Evolutionary conservation across 2,888 invertebrate species (phyloP), one percentile per base, ranked within the genome.

Genomic region (Oscheius sp.): DNA sequence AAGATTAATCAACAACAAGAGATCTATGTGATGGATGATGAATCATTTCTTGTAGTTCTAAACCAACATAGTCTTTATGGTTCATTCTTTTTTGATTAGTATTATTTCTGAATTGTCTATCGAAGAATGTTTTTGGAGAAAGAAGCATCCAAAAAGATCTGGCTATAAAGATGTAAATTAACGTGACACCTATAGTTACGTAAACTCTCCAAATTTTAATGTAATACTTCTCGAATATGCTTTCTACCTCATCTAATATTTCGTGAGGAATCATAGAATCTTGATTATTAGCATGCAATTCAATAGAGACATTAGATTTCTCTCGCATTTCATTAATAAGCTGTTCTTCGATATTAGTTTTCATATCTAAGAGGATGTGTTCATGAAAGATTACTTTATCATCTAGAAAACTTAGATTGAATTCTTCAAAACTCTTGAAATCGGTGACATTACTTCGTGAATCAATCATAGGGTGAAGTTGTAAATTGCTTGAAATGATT

Each of bases 271-370:
- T n/a, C n/a, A n/a, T n/a, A n/a, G n/a, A n/a, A n/a, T n/a, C n/a
- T n/a, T n/a, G n/a, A n/a, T n/a, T n/a, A n/a, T n/a, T n/a, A n/a
- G n/a, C n/a, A 42, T 46, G n/a, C 20, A 72, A 10, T 45, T 67
- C 50, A 48, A 76, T 68, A 12, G 42, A 45, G n/a, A 63, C 45
- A 67, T 76, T 67, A 57, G 76, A 37, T 61, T 74, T 75, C 68
- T 76, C n/a, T n/a, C n/a, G n/a, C n/a, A n/a, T n/a, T n/a, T n/a
- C n/a, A n/a, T n/a, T n/a, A n/a, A n/a, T n/a, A n/a, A n/a, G n/a
- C n/a, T n/a, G n/a, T n/a, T n/a, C n/a, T n/a, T n/a, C n/a, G n/a
- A n/a, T n/a, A n/a, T n/a, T n/a, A n/a, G n/a, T n/a, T n/a, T n/a
- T n/a, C n/a, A n/a, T n/a, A n/a, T n/a, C n/a, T n/a, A n/a, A n/a